Evolutionary conservation across 2,113 vertebrate genomes (phyloP).

Genomic region (Corythornis vintsioides): DNA sequence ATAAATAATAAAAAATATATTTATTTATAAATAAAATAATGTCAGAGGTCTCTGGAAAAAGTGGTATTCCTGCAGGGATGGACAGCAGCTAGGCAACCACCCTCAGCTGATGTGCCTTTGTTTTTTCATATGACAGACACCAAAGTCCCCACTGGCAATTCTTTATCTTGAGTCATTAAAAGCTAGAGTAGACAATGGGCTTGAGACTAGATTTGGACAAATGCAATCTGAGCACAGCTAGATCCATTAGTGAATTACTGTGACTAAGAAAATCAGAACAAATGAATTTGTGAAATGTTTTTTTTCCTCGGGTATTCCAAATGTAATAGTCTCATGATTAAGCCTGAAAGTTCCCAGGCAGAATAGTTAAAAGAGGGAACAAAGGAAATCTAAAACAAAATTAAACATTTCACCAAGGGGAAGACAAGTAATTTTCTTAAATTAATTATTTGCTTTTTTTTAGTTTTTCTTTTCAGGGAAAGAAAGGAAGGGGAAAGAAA

Average conservation of each 20-base stretch:
- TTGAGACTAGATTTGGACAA: background rate
- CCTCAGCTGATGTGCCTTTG: background rate
- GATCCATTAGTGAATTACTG: background rate
- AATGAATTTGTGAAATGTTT: background rate
- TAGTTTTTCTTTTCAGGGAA: background rate
- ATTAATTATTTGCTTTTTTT: background rate
- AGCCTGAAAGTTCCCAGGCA: background rate
- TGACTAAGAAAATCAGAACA: slow-evolving; percentile 11
- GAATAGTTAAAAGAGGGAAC: background rate
- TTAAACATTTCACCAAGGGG: background rate
- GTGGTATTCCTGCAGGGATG: background rate
- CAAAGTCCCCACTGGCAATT: background rate
- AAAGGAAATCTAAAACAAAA: background rate
- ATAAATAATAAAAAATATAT: too few relatives aligned
- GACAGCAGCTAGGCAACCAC: background rate
- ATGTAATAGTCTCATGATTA: background rate
- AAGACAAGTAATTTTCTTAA: background rate
- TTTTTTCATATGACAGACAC: background rate
- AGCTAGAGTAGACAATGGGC: background rate
- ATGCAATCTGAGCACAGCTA: background rate
- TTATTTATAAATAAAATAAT: background rate
- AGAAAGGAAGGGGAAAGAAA: background rate
- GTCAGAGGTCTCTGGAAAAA: background rate
- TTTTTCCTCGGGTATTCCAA: background rate
- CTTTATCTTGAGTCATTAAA: background rate